These are phyloP conservation scores for Harlomillsia oculata DNA, from an alignment of 1,140 invertebrate genomes.

Conservation along the genomic window DNA sequence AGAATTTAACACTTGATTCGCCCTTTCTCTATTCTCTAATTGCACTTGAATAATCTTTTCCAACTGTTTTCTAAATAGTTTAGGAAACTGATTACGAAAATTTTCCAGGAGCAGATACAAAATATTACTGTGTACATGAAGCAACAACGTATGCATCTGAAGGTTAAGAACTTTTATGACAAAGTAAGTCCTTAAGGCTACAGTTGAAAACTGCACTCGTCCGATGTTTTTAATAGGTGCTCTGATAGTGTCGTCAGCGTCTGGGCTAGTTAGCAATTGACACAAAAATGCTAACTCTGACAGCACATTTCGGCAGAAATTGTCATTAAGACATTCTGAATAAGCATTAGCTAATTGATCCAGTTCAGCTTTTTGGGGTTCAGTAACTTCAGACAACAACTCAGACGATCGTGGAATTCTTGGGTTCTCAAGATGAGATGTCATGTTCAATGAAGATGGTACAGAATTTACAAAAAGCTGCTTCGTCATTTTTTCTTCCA, in stretches of 20 bases:
- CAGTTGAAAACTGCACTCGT: no score
- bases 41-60: slow-evolving; percentile 15
- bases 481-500: no score
- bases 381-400: slow-evolving; percentile 5
- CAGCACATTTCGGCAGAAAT: slow-evolving; percentile 23
- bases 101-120: slow-evolving; percentile 15
- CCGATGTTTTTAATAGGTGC: no score
- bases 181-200: slow-evolving; percentile 16
- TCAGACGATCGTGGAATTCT: slow-evolving; percentile 10
- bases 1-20: background rate
- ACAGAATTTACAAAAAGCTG: no score
- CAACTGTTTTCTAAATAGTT: slow-evolving; percentile 11
- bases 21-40: background rate
- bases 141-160: slow-evolving; percentile 11
- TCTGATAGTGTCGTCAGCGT: slow-evolving; percentile 1
- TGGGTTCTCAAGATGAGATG: background rate
- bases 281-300: slow-evolving; percentile 20
- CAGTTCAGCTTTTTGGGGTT: slow-evolving; percentile 1
- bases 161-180: slow-evolving; percentile 19
- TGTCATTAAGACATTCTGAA: slow-evolving; percentile 14
- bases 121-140: slow-evolving; percentile 5
- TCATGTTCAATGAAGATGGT: no score
- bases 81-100: slow-evolving; percentile 26
- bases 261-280: slow-evolving; percentile 12
- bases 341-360: slow-evolving; percentile 12